Evolutionary conservation across 2,797 vertebrate genomes (phyloP).

Genomic region (Decapterus maruadsi): DNA sequence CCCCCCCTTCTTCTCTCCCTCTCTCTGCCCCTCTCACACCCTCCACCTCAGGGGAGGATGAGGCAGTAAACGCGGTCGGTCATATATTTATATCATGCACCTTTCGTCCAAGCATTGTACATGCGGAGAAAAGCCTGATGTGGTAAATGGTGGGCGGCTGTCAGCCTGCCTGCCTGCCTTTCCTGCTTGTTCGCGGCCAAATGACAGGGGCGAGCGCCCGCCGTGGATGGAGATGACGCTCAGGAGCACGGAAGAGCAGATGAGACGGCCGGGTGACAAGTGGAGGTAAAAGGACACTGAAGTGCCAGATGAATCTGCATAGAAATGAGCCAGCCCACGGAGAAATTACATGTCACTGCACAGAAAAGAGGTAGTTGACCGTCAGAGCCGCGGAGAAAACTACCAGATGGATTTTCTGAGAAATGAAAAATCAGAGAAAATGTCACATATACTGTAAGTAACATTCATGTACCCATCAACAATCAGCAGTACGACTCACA

Average conservation of each 20-base stretch:
- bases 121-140: constrained; percentile 36
- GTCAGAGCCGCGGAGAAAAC: constrained; percentile 9
- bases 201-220: constrained; percentile 46
- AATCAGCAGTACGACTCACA: constrained; percentile 24
- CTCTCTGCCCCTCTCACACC: constrained; percentile 19
- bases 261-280: constrained; percentile 35
- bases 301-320: constrained; percentile 56
- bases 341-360: constrained; percentile 42
- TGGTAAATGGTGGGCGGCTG: constrained; percentile 64
- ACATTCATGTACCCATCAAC: constrained; percentile 15
- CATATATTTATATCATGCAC: constrained; percentile 31
- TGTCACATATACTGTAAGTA: constrained; percentile 17
- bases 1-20: constrained; percentile 1
- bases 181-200: constrained; percentile 52
- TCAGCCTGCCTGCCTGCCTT: constrained; percentile 31
- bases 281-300: constrained; percentile 52
- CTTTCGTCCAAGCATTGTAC: constrained; percentile 19
- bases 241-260: constrained; percentile 29
- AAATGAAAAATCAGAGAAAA: constrained; percentile 35
- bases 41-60: constrained; percentile 19
- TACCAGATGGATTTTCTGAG: constrained; percentile 16
- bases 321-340: constrained; percentile 44
- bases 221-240: constrained; percentile 46
- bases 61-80: constrained; percentile 23
- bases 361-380: constrained; percentile 17